Conservation (phyloP, 2,888 invertebrate species). For the Colostygia pectinataria region DNA sequence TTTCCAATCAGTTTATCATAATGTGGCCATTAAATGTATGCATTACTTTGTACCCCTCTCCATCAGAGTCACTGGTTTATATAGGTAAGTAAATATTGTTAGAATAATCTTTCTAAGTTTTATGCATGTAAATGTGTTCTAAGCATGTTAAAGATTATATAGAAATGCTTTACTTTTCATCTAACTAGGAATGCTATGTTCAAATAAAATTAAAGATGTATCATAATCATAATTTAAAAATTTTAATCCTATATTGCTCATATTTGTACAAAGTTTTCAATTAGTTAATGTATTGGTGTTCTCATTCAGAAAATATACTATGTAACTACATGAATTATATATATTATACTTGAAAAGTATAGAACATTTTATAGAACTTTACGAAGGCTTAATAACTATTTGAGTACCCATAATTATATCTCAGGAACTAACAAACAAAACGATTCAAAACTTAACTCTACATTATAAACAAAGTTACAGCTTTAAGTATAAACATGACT, state of each 20-base stretch:
- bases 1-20: conserved; percentile 39
- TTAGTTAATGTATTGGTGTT: conserved; percentile 75
- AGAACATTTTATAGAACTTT: conserved; percentile 59
- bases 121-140: conserved; percentile 45
- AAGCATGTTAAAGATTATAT: conserved; percentile 50
- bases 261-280: conserved; percentile 81
- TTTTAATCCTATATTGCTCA: conserved; percentile 79
- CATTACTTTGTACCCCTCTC: conserved; percentile 71
- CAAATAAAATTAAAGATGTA: conserved; percentile 70
- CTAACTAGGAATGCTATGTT: conserved; percentile 69
- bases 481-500: conserved; percentile 55
- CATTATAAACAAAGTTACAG: conserved; percentile 44
- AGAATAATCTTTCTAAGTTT: conserved; percentile 24
- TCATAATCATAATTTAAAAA: conserved; percentile 50
- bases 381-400: conserved; percentile 58
- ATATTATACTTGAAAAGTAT: conserved; percentile 50
- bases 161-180: conserved; percentile 53
- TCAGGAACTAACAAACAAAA: conserved; percentile 67
- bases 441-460: conserved; percentile 53
- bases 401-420: conserved; percentile 61
- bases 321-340: conserved; percentile 66
- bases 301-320: conserved; percentile 74
- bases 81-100: conserved; percentile 39
- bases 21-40: conserved; percentile 17
- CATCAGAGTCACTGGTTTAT: conserved; percentile 78